Evolutionary conservation across 2,113 vertebrate genomes (phyloP).

Genomic region (Pygoscelis adeliae): DNA sequence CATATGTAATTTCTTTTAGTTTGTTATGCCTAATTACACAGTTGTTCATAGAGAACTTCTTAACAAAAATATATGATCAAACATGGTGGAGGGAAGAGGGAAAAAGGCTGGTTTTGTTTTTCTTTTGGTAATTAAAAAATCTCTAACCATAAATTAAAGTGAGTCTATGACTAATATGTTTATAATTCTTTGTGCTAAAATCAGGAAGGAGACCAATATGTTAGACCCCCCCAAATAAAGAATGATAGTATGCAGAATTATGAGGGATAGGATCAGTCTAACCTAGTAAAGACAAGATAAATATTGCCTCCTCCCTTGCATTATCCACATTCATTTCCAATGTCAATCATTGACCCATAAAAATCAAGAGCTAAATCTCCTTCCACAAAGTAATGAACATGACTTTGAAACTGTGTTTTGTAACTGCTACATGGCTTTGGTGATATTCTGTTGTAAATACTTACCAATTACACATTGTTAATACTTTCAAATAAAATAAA

Average conservation of each 20-base stretch:
- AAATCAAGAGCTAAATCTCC: not conserved
- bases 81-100: not conserved
- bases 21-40: not conserved
- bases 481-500: not conserved
- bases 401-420: not conserved
- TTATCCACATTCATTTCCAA: not conserved
- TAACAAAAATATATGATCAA: not conserved
- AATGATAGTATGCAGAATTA: not conserved
- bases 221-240: not conserved
- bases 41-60: not conserved
- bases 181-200: not conserved
- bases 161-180: not conserved
- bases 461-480: not conserved
- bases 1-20: not conserved
- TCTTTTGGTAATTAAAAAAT: not conserved
- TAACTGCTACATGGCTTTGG: not conserved
- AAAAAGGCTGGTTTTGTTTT: not conserved
- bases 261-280: not conserved
- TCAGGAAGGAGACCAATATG: not conserved
- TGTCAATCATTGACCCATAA: not conserved
- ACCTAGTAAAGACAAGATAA: not conserved
- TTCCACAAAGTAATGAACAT: not conserved
- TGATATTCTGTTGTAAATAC: not conserved
- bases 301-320: not conserved
- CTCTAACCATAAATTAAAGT: not conserved